phyloP scores from a whole-genome alignment of 2,888 invertebrate species.

The Pandemis heparana region DNA sequence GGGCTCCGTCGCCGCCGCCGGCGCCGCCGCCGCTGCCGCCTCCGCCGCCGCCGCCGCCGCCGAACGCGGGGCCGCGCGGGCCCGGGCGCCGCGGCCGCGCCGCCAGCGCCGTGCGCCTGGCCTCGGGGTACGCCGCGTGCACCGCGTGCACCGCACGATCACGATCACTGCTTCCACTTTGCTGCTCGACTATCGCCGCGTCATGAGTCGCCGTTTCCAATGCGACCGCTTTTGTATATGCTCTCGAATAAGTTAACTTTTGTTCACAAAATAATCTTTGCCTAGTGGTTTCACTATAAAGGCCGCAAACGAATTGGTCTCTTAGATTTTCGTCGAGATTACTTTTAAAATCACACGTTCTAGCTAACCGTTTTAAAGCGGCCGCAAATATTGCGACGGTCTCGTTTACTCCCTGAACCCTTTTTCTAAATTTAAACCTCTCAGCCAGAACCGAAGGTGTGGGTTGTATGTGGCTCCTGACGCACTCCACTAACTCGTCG shows the following conservation, averaged over 20 bases:
- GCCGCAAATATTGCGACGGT: slow-evolving; percentile 20
- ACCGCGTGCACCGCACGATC: no score
- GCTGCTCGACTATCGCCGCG: slow-evolving; percentile 22
- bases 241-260: neutral
- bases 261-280: slow-evolving; percentile 17
- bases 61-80: no score
- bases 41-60: no score
- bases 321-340: slow-evolving; percentile 20
- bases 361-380: slow-evolving; percentile 3
- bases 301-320: slow-evolving; percentile 29
- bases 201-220: slow-evolving; percentile 14
- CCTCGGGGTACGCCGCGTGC: no score
- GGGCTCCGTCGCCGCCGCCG: no score
- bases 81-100: no score
- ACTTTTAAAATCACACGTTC: neutral
- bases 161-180: no score
- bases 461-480: slow-evolving; percentile 14
- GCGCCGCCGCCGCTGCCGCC: no score
- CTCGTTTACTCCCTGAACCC: neutral
- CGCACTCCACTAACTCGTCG: neutral
- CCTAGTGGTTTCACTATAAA: neutral
- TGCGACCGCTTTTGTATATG: slow-evolving; percentile 11
- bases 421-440: slow-evolving; percentile 14
- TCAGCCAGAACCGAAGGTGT: slow-evolving; percentile 8
- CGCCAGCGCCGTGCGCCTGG: no score